Conservation (phyloP, 2,797 vertebrate species). For the Xenops minutus region DNA sequence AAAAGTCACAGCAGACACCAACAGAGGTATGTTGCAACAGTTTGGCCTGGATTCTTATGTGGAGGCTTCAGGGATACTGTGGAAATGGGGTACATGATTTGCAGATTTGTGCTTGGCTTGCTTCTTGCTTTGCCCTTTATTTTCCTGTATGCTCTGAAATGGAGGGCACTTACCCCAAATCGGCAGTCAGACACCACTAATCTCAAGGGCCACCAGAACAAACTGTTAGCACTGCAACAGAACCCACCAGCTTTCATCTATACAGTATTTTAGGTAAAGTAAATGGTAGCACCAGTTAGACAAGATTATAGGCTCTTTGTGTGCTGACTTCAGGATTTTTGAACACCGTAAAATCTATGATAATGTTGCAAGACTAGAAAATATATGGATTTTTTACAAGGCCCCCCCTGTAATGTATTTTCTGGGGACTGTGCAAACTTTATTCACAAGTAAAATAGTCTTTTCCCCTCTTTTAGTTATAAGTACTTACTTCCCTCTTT, state of each 20-base stretch:
- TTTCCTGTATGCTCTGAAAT: neutral
- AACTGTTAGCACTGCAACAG: neutral
- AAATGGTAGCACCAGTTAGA: neutral
- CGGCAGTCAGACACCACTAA: neutral
- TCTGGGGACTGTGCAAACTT: neutral
- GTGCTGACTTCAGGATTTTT: neutral
- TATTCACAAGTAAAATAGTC: neutral
- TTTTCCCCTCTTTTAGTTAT: neutral
- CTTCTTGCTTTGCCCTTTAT: neutral
- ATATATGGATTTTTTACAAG: neutral
- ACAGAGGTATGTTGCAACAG: conserved; percentile 83
- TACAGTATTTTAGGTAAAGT: neutral
- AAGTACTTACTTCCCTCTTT: neutral
- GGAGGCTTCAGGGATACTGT: neutral
- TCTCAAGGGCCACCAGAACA: neutral
- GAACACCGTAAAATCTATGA: neutral
- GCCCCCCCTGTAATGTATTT: accelerated
- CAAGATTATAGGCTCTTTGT: neutral
- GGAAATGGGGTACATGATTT: neutral
- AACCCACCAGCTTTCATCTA: neutral
- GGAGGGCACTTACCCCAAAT: neutral
- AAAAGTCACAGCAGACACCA: conserved; percentile 87
- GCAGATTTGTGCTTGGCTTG: neutral
- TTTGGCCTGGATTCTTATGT: neutral
- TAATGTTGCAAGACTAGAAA: neutral